Evolutionary conservation across 2,113 vertebrate genomes (phyloP).

Genomic region (Neogobius melanostomus): DNA sequence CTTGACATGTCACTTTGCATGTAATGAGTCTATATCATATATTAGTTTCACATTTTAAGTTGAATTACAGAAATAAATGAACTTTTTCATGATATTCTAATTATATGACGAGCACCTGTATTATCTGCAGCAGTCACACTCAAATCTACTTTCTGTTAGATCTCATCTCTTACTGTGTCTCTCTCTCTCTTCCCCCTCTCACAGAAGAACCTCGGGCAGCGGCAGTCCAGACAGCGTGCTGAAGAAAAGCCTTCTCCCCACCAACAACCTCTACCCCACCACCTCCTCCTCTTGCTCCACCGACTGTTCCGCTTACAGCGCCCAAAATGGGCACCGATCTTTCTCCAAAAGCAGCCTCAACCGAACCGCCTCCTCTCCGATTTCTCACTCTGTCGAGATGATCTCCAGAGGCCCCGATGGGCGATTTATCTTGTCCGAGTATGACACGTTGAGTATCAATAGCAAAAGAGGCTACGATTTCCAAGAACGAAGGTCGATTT

Average conservation of each 20-base stretch:
- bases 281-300: slow-evolving; percentile 61
- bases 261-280: slow-evolving; percentile 66
- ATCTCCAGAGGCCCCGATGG: slow-evolving; percentile 89
- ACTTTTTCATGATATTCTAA: no score
- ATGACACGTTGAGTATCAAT: slow-evolving; percentile 22
- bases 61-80: no score
- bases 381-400: slow-evolving; percentile 80
- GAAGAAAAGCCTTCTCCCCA: slow-evolving; percentile 86
- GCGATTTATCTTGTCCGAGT: slow-evolving; percentile 78
- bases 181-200: slow-evolving; percentile 30
- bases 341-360: slow-evolving; percentile 62
- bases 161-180: slow-evolving; percentile 33
- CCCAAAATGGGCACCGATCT: slow-evolving; percentile 33
- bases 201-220: slow-evolving; percentile 68
- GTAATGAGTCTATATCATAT: no score
- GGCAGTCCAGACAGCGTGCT: slow-evolving; percentile 86
- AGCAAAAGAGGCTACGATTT: slow-evolving; percentile 39
- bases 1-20: no score
- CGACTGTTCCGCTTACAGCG: slow-evolving; percentile 62
- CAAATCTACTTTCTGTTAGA: slow-evolving; percentile 28
- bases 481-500: slow-evolving; percentile 53
- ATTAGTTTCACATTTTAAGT: no score
- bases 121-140: slow-evolving; percentile 27
- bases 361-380: slow-evolving; percentile 32
- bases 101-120: slow-evolving; percentile 1